Base-by-base conservation (phyloP, 2,888 invertebrate species). In the Gasteruption jaculator region DNA sequence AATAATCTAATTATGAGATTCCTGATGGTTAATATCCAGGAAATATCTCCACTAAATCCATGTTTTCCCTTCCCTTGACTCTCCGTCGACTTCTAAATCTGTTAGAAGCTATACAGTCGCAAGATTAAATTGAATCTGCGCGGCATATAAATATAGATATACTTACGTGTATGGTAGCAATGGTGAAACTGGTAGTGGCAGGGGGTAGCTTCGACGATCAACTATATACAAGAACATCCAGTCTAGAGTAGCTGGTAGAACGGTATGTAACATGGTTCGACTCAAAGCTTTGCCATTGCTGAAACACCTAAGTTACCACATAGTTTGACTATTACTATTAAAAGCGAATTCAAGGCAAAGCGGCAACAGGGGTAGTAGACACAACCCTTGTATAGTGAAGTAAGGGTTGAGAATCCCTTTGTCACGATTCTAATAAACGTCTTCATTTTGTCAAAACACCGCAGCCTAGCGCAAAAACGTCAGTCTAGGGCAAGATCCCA, bases 51-150 rank as follows among this genome's bases (percentile, higher is more conserved):
- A n/a, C n/a, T n/a, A n/a, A n/a, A n/a, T n/a, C 22, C n/a, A 22
- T 30, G 10, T 30, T 29, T 3, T 6, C 40, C 34, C 25, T 32
- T 15, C 33, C 11, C 33, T 8, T 4, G 11, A 8, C 29, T 22
- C 37, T 32, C 20, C 10, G 18, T 18, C 10, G 29, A 38, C 18
- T 25, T 33, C 38, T 15, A 19, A 46, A 45, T 40, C 47, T 42
- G 20, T 22, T 29, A 33, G 24, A 31, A 29, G 45, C 48, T 48
- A 49, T 50, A 51, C 44, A 48, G 49, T 48, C 47, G 41, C 48
- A 45, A 54, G 56, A 57, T 61, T 60, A 61, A 60, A 64, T 64
- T 60, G 52, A 57, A 62, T 62, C 53, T 53, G 49, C 45, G 51
- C n/a, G 45, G 36, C 25, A 31, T 39, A 27, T 22, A 22, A 5